Conservation (phyloP, 2,113 vertebrate genomes). For the Neoarius graeffei region DNA sequence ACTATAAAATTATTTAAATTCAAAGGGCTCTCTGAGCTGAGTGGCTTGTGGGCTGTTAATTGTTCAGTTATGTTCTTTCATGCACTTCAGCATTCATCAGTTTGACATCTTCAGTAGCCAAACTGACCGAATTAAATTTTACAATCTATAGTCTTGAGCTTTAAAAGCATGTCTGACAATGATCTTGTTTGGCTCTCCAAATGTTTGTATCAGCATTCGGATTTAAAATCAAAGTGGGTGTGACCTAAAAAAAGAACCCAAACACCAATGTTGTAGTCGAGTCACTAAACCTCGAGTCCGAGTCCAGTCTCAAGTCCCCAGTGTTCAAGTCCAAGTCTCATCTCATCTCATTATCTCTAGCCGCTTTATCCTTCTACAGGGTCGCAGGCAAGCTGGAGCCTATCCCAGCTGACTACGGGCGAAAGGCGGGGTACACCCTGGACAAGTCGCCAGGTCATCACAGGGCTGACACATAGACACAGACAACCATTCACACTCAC, state of each 20-base stretch:
- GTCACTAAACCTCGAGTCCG: no score
- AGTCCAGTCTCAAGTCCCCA: no score
- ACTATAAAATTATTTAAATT: background rate
- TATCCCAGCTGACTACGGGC: no score
- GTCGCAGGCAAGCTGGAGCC: no score
- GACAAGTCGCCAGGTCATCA: no score
- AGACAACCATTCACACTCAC: no score
- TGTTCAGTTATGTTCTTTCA: background rate
- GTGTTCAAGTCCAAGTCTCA: no score
- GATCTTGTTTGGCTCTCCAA: background rate
- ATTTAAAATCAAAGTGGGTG: background rate
- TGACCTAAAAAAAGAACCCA: background rate
- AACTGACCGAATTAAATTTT: background rate
- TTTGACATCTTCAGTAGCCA: background rate
- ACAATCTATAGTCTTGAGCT: background rate
- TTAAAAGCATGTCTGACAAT: background rate
- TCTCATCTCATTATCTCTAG: no score
- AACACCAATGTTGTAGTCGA: no score
- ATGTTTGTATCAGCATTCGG: background rate
- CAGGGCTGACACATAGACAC: no score
- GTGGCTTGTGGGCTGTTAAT: conserved; percentile 19
- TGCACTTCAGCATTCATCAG: background rate
- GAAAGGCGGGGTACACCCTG: no score
- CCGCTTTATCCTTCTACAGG: no score
- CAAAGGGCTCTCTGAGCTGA: background rate